Conservation (phyloP, 2,888 invertebrate genomes). For the Orthosia gothica region DNA sequence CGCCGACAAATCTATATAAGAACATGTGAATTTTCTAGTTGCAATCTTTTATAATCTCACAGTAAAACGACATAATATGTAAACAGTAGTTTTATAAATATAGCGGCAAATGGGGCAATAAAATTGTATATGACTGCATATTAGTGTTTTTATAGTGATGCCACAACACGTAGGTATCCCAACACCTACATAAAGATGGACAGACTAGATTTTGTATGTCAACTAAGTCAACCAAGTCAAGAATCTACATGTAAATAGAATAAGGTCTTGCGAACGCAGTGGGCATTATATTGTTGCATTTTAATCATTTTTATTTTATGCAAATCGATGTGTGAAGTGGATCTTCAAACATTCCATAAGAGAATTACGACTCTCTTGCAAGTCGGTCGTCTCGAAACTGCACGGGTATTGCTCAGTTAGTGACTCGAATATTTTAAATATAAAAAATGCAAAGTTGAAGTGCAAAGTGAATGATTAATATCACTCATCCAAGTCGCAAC, state of each 20-base stretch:
- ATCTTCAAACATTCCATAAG: constrained; percentile 80
- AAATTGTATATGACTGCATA: constrained; percentile 35
- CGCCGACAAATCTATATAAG: background rate
- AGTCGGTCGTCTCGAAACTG: constrained; percentile 82
- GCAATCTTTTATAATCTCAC: constrained; percentile 8
- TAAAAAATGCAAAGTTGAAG: constrained; percentile 66
- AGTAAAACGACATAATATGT: constrained; percentile 22
- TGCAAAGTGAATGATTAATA: constrained; percentile 76
- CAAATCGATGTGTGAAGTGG: constrained; percentile 82
- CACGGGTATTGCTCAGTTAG: constrained; percentile 68
- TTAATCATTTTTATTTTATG: constrained; percentile 85
- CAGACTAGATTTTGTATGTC: constrained; percentile 71
- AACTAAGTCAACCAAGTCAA: constrained; percentile 70
- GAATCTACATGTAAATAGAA: constrained; percentile 77
- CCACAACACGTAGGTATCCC: constrained; percentile 56
- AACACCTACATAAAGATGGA: constrained; percentile 57
- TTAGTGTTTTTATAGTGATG: constrained; percentile 40
- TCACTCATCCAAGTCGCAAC: constrained; percentile 68
- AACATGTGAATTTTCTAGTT: constrained; percentile 15
- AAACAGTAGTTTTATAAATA: constrained; percentile 24
- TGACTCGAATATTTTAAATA: constrained; percentile 69
- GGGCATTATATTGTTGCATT: constrained; percentile 80
- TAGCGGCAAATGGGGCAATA: constrained; percentile 28
- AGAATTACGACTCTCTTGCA: constrained; percentile 83
- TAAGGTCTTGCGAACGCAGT: constrained; percentile 78